A percentile compares a stretch with the other conserved stretches of the same genome.
phyloP scores from a whole-genome alignment of 2,888 invertebrate genomes.

The Netelia fuscicornis region DNA sequence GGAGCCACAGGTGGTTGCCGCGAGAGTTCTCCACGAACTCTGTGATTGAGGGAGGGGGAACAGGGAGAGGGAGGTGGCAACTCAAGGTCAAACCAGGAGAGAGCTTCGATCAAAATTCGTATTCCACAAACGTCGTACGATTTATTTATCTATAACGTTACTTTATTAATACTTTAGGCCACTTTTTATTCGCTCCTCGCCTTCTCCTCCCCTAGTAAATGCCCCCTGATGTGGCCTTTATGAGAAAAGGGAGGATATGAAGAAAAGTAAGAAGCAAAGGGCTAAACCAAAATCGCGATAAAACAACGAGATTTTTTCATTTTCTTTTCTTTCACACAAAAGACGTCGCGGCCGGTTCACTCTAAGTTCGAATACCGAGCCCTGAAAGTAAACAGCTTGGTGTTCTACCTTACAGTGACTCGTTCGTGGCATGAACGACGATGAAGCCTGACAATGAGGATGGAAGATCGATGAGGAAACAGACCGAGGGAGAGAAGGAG shows the following conservation, averaged over 20 bases:
- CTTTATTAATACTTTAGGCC: conserved; percentile 19
- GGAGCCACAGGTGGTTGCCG: conserved; percentile 69
- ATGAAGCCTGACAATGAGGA: not conserved
- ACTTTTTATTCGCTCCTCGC: not conserved
- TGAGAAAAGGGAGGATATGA: not conserved
- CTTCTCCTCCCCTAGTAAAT: conserved; percentile 1
- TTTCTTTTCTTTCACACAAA: conserved; percentile 32
- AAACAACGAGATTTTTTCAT: not conserved
- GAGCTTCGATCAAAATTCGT: conserved; percentile 20
- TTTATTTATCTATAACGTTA: not conserved
- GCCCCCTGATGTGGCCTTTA: not conserved
- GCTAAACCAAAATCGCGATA: conserved; percentile 2
- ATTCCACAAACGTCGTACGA: conserved; percentile 20
- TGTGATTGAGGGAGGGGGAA: conserved; percentile 32
- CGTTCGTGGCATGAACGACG: conserved; percentile 85
- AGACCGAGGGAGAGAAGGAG: not conserved
- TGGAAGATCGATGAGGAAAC: conserved; percentile 15
- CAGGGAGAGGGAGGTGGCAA: not conserved
- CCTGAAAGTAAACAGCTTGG: conserved; percentile 91
- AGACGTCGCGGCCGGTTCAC: conserved; percentile 88
- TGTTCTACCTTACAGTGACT: conserved; percentile 99
- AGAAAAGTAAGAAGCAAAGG: conserved; percentile 5
- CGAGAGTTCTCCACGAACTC: conserved; percentile 29
- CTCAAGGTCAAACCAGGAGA: conserved; percentile 48
- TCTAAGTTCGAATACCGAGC: conserved; percentile 98